These are phyloP conservation scores for Fopius arisanus DNA, from an alignment of 1,140 invertebrate species.

Conservation along the genomic window DNA sequence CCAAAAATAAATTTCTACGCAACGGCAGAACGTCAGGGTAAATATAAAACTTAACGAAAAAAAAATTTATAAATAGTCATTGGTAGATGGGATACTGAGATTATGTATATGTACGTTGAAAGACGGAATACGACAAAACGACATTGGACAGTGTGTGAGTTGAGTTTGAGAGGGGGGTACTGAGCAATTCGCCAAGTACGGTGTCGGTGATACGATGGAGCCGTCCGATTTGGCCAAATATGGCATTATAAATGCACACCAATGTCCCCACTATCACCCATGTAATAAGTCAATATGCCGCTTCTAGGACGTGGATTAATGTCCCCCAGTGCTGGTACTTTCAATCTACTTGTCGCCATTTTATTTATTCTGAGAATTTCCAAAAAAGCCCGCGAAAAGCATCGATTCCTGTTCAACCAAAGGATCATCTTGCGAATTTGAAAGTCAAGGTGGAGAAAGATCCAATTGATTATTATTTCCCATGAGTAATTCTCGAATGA, in stretches of 20 bases:
- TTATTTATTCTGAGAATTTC: neutral
- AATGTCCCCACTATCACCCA: neutral
- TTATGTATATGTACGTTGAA: neutral
- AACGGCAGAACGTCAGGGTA: too few species aligned
- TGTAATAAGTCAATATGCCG: conserved; percentile 39
- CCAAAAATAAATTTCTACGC: too few species aligned
- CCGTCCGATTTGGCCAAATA: conserved; percentile 61
- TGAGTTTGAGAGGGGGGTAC: conserved; percentile 40
- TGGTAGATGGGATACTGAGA: neutral
- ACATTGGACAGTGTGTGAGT: conserved; percentile 20
- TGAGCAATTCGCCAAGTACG: conserved; percentile 60
- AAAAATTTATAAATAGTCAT: too few species aligned
- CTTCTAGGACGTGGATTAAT: conserved; percentile 21
- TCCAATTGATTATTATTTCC: neutral
- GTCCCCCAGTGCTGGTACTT: neutral
- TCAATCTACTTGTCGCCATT: neutral
- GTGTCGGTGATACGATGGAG: conserved; percentile 47
- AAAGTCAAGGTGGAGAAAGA: neutral
- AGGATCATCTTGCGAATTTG: neutral
- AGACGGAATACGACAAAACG: conserved; percentile 22
- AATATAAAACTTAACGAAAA: too few species aligned
- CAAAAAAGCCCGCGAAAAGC: neutral
- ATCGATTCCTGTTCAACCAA: too few species aligned
- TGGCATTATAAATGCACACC: conserved; percentile 49
- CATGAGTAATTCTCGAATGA: conserved; percentile 21